Conservation (phyloP, 2,113 vertebrate species). For the Mormyrus lacerda region DNA sequence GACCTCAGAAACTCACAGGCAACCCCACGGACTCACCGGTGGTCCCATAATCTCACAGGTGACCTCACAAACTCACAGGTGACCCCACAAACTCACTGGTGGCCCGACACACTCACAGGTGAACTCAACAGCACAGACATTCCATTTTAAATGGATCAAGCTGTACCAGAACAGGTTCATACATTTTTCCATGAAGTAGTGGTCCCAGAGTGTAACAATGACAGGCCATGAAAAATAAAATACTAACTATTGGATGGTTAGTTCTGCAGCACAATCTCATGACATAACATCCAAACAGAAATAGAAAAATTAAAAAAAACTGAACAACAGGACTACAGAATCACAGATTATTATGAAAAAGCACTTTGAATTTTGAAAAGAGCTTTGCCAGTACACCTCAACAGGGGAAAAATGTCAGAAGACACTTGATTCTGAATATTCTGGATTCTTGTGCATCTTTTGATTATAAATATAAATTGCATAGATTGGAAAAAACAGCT, state of each 20-base stretch:
- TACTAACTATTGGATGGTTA: background rate
- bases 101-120: background rate
- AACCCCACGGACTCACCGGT: too few species aligned
- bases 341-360: background rate
- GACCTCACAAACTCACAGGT: background rate
- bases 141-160: background rate
- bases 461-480: background rate
- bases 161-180: background rate
- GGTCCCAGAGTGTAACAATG: background rate
- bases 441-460: background rate
- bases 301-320: background rate
- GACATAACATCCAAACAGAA: background rate
- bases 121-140: background rate
- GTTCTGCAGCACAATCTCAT: background rate
- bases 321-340: background rate
- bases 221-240: background rate
- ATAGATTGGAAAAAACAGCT: background rate
- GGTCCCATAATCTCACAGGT: too few species aligned
- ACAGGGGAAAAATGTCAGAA: background rate
- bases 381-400: background rate
- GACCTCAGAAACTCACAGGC: background rate
- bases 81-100: background rate
- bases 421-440: background rate
- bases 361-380: too few species aligned
- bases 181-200: background rate